phyloP scores from a whole-genome alignment of 2,888 invertebrate species.

The Lithophane socia region DNA sequence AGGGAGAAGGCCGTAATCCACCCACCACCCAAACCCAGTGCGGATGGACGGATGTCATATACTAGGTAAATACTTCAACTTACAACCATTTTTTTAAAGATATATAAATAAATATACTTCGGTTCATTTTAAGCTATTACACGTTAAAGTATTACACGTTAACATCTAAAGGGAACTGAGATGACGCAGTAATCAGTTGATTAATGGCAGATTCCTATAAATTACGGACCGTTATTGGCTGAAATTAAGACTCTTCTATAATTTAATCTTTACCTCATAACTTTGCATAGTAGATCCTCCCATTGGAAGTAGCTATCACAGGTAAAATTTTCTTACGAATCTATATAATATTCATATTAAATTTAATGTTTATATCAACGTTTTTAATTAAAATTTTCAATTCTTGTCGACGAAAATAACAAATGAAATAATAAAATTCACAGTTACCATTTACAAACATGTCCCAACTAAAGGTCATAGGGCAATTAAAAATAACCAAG shows the following conservation, averaged over 20 bases:
- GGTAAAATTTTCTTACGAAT: too few relatives aligned
- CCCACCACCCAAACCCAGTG: background rate
- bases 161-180: conserved; percentile 14
- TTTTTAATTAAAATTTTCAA: background rate
- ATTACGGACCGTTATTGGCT: too few relatives aligned
- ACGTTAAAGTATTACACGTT: too few relatives aligned
- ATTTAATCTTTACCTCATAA: too few relatives aligned
- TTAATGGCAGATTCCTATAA: background rate
- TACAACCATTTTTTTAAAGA: background rate
- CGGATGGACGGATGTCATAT: too few relatives aligned
- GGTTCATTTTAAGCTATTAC: background rate
- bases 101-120: background rate
- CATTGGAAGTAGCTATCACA: too few relatives aligned
- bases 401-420: background rate
- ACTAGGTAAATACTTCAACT: background rate
- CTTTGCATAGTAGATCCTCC: too few relatives aligned
- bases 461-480: background rate
- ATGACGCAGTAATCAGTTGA: conserved; percentile 10
- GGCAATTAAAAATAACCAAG: conserved; percentile 1
- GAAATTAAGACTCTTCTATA: too few relatives aligned
- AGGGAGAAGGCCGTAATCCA: background rate
- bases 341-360: too few relatives aligned
- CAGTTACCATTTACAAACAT: background rate
- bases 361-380: too few relatives aligned
- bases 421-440: background rate